A percentile compares a stretch with the other conserved stretches of the same genome.
Evolutionary conservation across 2,888 invertebrate genomes (phyloP).

Genomic region (Tuta absoluta): DNA sequence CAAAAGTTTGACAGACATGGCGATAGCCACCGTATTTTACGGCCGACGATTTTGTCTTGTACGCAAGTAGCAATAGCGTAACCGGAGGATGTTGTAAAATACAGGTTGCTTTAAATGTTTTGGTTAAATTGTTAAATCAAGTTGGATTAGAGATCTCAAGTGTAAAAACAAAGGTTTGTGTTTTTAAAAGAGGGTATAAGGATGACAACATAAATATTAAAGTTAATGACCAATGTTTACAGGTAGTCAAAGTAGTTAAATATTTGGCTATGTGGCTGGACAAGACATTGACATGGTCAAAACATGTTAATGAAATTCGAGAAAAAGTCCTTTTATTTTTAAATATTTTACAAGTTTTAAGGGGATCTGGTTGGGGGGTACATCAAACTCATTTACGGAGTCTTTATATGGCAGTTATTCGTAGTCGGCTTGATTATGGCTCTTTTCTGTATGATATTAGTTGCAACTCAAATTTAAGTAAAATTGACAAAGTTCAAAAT

Average conservation of each 20-base stretch:
- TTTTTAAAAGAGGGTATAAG: conserved; percentile 4
- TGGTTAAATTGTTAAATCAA: background rate
- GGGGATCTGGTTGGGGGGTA: conserved; percentile 3
- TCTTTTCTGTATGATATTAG: conserved; percentile 8
- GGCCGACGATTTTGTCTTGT: conserved; percentile 37
- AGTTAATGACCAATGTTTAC: background rate
- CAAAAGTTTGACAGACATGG: no score
- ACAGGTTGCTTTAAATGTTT: background rate
- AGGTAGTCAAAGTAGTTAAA: background rate
- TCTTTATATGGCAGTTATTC: conserved; percentile 2
- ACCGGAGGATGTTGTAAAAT: background rate
- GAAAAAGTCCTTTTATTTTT: background rate
- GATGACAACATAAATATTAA: background rate
- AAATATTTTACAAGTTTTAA: background rate
- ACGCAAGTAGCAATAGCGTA: conserved; percentile 1
- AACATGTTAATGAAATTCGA: conserved; percentile 9
- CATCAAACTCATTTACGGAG: conserved; percentile 8
- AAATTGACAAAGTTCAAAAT: conserved; percentile 10
- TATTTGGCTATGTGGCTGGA: conserved; percentile 1
- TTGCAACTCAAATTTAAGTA: conserved; percentile 6
- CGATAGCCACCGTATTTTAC: no score
- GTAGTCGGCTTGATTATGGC: conserved; percentile 9
- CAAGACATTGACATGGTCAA: background rate
- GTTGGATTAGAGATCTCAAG: background rate
- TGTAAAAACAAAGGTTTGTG: background rate